Base-by-base conservation (phyloP, 2,113 vertebrate genomes). In the Prionailurus viverrinus region DNA sequence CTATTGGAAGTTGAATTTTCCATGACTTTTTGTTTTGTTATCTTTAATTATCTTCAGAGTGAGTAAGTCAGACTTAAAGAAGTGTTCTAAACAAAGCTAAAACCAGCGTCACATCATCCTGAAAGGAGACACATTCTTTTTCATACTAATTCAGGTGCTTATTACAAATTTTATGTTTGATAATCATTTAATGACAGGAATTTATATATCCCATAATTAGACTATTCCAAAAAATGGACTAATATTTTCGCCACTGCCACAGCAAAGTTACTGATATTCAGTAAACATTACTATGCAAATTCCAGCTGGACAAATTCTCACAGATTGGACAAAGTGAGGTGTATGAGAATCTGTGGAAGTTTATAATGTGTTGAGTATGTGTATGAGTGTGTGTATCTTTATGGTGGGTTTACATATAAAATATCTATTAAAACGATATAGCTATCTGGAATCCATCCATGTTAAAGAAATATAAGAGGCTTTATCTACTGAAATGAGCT, bases 1-100 rank as follows among this genome's bases (percentile, higher is more conserved):
- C 1, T 73, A 41, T 31, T 91, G 36, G 55, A 87, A 84, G 58
- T 63, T 94, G 69, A 96, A 12, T 69, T 97, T 95, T 51, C 29
- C 68, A 63, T 85, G 58, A 33, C 51, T 68, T 85, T 92, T 80
- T 55, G 31, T 85, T 84, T 96, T 86, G 61, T 53, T 92, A 33
- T 58, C n/a, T 79, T 73, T 91, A 53, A 74, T 65, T 76, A 45
- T 31, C 29, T 94, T 65, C 63, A 61, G 33, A 79, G 41, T 36
- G 29, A 79, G 41, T 36, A 91, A 55, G n/a, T 71, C 84, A 51
- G 13, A 80, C 65, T 21, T 79, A 41, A 94, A 80, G 41, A 31
- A 2, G 1, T 55, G 93, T 89, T 89, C 39, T 94, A 89, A 87
- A 45, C 19, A 74, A 93, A 87, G 45, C 8, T 41, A 78, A 96